Evolutionary conservation across 2,113 vertebrate genomes (phyloP), one percentile per base, ranked within the genome.

Genomic region (Synchiropus splendidus): DNA sequence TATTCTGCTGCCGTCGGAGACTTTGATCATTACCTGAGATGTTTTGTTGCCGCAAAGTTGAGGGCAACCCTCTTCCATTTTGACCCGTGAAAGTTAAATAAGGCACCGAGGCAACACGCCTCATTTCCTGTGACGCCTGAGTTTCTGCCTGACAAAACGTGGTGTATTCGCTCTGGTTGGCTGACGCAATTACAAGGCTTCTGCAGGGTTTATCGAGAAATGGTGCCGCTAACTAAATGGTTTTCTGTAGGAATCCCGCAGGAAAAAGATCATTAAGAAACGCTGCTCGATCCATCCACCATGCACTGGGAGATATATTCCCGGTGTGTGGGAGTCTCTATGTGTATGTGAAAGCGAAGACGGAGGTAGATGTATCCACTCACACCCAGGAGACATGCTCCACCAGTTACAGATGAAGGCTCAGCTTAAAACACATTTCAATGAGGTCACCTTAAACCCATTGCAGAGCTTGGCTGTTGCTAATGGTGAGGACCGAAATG

Each of bases 191-290:
- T 71, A 72, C 51, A 58, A 54, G 61, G 61, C 48, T 64, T 66
- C 55, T 66, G 56, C 56, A 41, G 58, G 47, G 55, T 60, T 72
- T 70, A 68, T 58, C 50, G 52, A 55, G 57, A 58, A 64, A 50
- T 11, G 1, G 15, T 16, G 33, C 63, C 61, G 63, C 56, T 63
- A 73, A 71, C 56, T 67, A 72, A 80, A 75, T 69, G 70, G 51
- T 53, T 77, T 70, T 71, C 58, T 65, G 51, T 64, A 58, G 61
- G 47, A 74, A 67, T 65, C 65, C 59, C 58, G 32, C 21, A 32
- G 34, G 62, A 71, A 61, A 55, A 48, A 39, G 44, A 63, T 71
- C 63, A 73, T 74, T 79, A 67, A 72, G 49, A 67, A 63, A 67
- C 48, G 16, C 27, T 45, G 58, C 50, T 63, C 54, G 49, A 67